Percentiles rank a stretch among this genome's conserved stretches.
Evolutionary conservation across 2,797 vertebrate genomes (phyloP).

Genomic region (Vireo griseus): DNA sequence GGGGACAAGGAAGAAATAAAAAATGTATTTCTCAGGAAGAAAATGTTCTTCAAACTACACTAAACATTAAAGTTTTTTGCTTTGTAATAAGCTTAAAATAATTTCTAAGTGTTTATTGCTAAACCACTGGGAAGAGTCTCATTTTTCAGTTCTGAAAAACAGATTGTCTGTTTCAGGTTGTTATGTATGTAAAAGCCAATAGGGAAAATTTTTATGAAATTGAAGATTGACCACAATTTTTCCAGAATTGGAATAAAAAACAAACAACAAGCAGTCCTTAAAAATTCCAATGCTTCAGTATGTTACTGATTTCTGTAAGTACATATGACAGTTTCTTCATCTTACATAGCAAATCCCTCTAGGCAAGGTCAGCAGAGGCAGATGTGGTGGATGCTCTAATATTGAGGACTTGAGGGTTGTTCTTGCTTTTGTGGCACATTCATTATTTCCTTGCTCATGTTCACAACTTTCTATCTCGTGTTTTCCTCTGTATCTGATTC

Average conservation of each 20-base stretch:
- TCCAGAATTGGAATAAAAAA: not conserved
- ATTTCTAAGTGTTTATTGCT: not conserved
- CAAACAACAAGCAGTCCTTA: not conserved
- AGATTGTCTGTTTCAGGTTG: not conserved
- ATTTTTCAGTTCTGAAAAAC: not conserved
- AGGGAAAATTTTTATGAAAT: not conserved
- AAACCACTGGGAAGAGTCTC: not conserved
- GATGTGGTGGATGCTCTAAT: not conserved
- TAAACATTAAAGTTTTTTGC: not conserved
- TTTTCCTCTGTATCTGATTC: not conserved
- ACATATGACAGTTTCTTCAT: not conserved
- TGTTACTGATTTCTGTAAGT: not conserved
- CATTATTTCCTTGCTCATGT: not conserved
- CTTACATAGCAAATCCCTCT: not conserved
- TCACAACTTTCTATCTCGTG: rapidly evolving
- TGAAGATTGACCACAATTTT: not conserved
- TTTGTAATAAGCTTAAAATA: not conserved
- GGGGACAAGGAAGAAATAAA: not conserved
- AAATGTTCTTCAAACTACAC: not conserved
- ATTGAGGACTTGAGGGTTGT: not conserved
- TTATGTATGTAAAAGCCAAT: not conserved
- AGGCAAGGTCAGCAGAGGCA: not conserved
- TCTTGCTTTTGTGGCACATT: not conserved
- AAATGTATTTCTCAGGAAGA: not conserved
- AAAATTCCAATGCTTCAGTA: not conserved